Evolutionary conservation across 30 jellyfish, hydroid and myxozoan species (phyloP).

Genomic region (Sanderia malayensis): DNA sequence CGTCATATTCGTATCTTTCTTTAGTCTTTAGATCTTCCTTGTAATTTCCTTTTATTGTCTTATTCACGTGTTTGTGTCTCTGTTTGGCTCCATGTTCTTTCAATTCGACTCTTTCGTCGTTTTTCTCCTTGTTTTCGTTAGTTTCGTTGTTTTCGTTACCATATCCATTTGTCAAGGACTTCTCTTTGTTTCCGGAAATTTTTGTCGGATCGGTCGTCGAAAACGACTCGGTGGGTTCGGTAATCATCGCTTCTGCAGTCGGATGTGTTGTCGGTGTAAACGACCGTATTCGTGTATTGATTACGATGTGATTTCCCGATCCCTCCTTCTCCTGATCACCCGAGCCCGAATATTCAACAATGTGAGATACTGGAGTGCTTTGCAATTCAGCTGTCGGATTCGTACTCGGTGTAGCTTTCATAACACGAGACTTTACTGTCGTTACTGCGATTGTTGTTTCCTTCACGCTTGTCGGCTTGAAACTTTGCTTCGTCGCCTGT

Average conservation of each 20-base stretch:
- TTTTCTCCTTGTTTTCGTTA: neutral
- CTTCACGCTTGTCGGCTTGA: conserved; percentile 32
- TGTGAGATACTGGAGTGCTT: conserved; percentile 37
- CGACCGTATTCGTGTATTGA: neutral
- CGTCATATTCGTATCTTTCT: conserved; percentile 5
- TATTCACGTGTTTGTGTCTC: neutral
- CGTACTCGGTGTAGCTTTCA: conserved; percentile 40
- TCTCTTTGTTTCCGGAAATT: too few relatives aligned
- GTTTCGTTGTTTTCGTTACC: neutral
- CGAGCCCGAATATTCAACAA: conserved; percentile 44
- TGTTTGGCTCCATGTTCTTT: too few relatives aligned
- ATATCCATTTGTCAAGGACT: neutral
- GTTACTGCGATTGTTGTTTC: conserved; percentile 30
- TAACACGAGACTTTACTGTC: conserved; percentile 1
- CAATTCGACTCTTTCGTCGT: neutral
- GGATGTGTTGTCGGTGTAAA: neutral
- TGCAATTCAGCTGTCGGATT: conserved; percentile 45
- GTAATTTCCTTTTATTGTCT: neutral
- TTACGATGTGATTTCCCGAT: neutral
- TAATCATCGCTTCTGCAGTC: conserved; percentile 1
- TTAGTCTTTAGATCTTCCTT: conserved; percentile 20
- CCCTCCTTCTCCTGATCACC: conserved; percentile 23
- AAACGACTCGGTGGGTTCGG: neutral
- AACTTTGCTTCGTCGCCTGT: conserved; percentile 21
- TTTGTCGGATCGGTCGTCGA: neutral